Evolutionary conservation across 2,888 invertebrate genomes (phyloP).

Genomic region (Cantharis rufa): DNA sequence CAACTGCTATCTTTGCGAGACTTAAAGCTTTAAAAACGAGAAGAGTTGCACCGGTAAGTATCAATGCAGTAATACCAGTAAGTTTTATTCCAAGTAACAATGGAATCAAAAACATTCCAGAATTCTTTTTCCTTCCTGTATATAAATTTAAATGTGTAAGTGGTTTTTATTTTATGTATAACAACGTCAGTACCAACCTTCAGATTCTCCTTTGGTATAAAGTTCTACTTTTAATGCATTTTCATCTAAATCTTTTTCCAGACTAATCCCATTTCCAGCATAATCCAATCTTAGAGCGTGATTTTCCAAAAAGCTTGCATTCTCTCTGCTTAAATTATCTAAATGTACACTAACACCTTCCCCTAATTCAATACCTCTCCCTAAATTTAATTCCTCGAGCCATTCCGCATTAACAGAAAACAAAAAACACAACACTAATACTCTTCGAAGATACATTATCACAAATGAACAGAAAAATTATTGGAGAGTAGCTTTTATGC

Average conservation of each 20-base stretch:
- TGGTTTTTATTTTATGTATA: neutral
- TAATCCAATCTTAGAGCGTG: conserved; percentile 62
- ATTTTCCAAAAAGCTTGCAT: conserved; percentile 57
- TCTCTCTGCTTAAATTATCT: conserved; percentile 38
- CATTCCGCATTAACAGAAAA: conserved; percentile 33
- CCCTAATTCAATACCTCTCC: conserved; percentile 43
- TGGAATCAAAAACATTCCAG: conserved; percentile 65
- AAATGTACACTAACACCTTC: conserved; percentile 43
- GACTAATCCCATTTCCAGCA: conserved; percentile 59
- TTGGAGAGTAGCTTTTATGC: conserved; percentile 45
- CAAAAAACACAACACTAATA: conserved; percentile 36
- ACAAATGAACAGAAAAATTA: conserved; percentile 38
- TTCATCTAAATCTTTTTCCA: conserved; percentile 57
- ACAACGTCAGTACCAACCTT: conserved; percentile 42
- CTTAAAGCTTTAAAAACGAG: conserved; percentile 70
- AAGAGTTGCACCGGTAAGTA: conserved; percentile 64
- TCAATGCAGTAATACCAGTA: conserved; percentile 66
- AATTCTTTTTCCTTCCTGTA: conserved; percentile 63
- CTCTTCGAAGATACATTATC: conserved; percentile 42
- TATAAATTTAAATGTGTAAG: neutral
- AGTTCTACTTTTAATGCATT: conserved; percentile 57
- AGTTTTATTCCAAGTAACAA: conserved; percentile 72
- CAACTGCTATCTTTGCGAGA: conserved; percentile 70
- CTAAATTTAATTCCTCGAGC: conserved; percentile 42
- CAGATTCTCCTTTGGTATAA: conserved; percentile 41